A percentile compares a stretch with the other conserved stretches of the same genome.
Conservation (phyloP, 2,888 invertebrate genomes). For the Diarsia rubi region DNA sequence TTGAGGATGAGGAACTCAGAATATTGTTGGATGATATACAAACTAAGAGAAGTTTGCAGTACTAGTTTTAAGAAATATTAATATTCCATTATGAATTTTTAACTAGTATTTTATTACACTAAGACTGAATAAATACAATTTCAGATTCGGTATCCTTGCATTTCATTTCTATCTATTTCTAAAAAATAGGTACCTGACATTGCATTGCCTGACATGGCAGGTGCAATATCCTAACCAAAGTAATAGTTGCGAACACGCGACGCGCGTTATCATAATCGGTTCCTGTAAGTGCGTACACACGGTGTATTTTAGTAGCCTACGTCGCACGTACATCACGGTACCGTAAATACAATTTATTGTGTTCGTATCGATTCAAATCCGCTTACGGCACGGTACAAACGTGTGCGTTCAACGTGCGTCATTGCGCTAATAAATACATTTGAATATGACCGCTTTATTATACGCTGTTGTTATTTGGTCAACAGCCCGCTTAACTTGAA, state of each 20-base stretch:
- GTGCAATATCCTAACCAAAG: background rate
- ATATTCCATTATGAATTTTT: slow-evolving; percentile 18
- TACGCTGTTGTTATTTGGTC: too few species aligned
- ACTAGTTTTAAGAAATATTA: slow-evolving; percentile 86
- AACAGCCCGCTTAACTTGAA: too few species aligned
- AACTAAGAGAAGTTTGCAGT: slow-evolving; percentile 99
- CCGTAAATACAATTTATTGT: background rate
- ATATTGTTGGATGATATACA: slow-evolving; percentile 99
- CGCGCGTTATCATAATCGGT: background rate
- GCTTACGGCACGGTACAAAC: background rate
- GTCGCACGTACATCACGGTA: background rate
- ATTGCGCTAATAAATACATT: background rate
- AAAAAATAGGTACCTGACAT: background rate
- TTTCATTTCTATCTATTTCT: slow-evolving; percentile 20
- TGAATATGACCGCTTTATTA: background rate
- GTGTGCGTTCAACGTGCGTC: background rate
- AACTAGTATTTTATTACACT: slow-evolving; percentile 6
- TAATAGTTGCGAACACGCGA: background rate
- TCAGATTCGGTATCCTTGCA: slow-evolving; percentile 25
- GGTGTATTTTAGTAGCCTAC: background rate
- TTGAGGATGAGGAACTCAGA: slow-evolving; percentile 99
- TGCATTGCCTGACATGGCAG: too few species aligned
- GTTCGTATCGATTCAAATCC: background rate
- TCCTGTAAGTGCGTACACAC: background rate
- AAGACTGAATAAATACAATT: slow-evolving; percentile 52